Base-by-base conservation (phyloP, 1,140 invertebrate genomes). In the Drosophila kohkoa region DNA sequence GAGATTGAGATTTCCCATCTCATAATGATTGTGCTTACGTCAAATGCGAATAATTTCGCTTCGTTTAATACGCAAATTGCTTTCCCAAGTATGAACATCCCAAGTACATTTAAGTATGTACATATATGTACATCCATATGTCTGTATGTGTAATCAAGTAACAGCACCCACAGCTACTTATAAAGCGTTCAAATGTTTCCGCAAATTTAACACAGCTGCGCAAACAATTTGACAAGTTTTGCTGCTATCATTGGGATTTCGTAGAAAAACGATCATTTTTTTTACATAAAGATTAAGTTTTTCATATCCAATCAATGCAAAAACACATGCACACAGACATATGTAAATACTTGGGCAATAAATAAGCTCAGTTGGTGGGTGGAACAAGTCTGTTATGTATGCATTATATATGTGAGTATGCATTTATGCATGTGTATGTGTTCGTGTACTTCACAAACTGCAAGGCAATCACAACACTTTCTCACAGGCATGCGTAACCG, bases 21-120 rank as follows among this genome's bases (percentile, higher is more conserved):
- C n/a, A 52, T 45, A 11, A 43, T 4, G 28, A 15, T 30, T 28
- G 15, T 7, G 46, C 55, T 75, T 70, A 62, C 62, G 72, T 79
- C 72, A 60, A 79, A 74, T 63, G 64, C 28, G 48, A 80, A 51
- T 51, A 77, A 80, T 77, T 80, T 64, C 38, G 16, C 20, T 63
- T 25, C 7, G n/a, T 30, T 57, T 58, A 74, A 77, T 78, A 52
- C 38, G 41, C 48, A 49, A 73, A 70, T 63, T 41, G 57, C 66
- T 62, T 38, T 38, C 35, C 35, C 35, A 48, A 11, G 30, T 55
- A 38, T 3, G 8, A 6, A 35, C 30, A 55, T 25, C 20, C 20
- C 6, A 55, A 15, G n/a, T 55, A 55, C 30, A 32, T 32, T 32
- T 54, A 32, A 13, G 28, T 35, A 35, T 35, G 15, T 35, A 30